Conservation (phyloP, 2,113 vertebrate genomes). For the Nothobranchius furzeri region DNA sequence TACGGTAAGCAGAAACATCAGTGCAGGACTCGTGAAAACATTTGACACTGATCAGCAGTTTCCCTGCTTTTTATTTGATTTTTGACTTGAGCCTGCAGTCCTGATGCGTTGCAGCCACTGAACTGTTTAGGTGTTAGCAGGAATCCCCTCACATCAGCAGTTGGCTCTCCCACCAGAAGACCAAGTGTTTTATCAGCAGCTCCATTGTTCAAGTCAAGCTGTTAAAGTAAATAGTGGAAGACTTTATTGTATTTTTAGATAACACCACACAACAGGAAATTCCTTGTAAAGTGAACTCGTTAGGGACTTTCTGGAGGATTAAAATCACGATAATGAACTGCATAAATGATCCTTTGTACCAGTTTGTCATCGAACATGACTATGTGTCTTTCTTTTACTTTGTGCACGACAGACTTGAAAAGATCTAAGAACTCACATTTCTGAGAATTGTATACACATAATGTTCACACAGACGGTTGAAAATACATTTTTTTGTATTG, state of each 20-base stretch:
- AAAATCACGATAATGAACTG: too few relatives aligned
- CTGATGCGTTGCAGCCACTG: constrained; percentile 13
- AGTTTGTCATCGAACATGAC: too few relatives aligned
- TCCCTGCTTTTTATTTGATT: background rate
- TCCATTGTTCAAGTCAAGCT: constrained; percentile 63
- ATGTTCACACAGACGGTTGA: too few relatives aligned
- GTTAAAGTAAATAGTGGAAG: constrained; percentile 60
- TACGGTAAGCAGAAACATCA: constrained; percentile 77
- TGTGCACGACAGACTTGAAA: too few relatives aligned
- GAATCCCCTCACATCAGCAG: constrained; percentile 61
- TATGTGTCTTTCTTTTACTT: too few relatives aligned
- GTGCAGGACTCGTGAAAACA: background rate
- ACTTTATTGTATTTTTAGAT: constrained; percentile 76
- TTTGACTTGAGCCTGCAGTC: constrained; percentile 3
- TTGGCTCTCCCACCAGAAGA: constrained; percentile 47
- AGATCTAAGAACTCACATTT: too few relatives aligned
- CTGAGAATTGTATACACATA: too few relatives aligned
- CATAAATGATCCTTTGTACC: too few relatives aligned
- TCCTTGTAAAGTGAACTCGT: constrained; percentile 63
- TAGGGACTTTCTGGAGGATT: constrained; percentile 26
- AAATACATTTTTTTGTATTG: too few relatives aligned
- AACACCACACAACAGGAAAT: constrained; percentile 80
- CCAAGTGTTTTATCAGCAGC: constrained; percentile 70
- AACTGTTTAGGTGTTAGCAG: constrained; percentile 23
- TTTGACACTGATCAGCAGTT: too few relatives aligned